These are phyloP conservation scores for Indicator indicator DNA, from an alignment of 2,113 vertebrate species.

Conservation along the genomic window DNA sequence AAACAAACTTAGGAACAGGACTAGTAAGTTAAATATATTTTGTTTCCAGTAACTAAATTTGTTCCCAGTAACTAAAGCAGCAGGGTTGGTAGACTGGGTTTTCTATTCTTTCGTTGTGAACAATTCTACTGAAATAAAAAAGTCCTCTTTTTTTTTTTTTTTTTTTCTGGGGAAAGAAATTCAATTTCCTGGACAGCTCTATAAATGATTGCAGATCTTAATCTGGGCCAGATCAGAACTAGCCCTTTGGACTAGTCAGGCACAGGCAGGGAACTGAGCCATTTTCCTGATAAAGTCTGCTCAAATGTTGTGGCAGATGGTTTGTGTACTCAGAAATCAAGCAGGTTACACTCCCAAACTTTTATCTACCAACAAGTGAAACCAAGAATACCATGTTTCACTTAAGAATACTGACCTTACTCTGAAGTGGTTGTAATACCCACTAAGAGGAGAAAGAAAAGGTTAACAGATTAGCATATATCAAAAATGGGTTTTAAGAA, in stretches of 20 bases:
- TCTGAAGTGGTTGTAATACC: not conserved
- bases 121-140: constrained; percentile 1
- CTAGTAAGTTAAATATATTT: not conserved
- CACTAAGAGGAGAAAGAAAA: not conserved
- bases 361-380: not conserved
- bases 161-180: constrained; percentile 8
- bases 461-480: not conserved
- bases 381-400: not conserved
- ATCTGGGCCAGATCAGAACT: not conserved
- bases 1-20: not conserved
- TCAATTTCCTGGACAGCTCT: constrained; percentile 29
- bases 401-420: not conserved
- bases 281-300: not conserved
- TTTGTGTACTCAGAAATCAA: not conserved
- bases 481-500: not conserved
- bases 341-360: not conserved
- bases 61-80: constrained; percentile 3
- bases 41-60: constrained; percentile 17
- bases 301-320: not conserved
- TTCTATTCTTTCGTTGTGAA: not conserved
- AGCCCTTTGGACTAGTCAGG: not conserved
- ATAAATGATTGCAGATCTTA: not conserved
- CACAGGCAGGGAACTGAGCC: not conserved
- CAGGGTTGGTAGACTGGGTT: not conserved
- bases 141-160: not conserved